A percentile compares a stretch with the other conserved stretches of the same genome.
Evolutionary conservation across 2,113 vertebrate genomes (phyloP).

Genomic region (Himantopus leucocephalus): DNA sequence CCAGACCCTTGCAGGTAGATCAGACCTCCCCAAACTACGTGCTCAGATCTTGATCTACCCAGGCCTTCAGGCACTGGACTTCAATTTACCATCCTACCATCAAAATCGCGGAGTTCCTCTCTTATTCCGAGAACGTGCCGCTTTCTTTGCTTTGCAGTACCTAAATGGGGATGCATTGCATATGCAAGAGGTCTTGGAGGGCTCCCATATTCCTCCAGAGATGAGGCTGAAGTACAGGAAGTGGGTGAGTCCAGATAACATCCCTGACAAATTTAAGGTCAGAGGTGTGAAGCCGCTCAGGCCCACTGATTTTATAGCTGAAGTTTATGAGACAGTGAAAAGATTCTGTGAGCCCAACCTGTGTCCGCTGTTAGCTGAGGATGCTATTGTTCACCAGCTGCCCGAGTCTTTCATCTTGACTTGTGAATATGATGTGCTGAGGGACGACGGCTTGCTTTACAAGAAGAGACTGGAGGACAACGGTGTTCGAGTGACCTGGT

Average conservation of each 20-base stretch:
- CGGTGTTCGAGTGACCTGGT: conserved; percentile 78
- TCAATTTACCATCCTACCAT: conserved; percentile 84
- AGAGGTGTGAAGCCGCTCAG: conserved; percentile 13
- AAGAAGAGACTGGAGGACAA: conserved; percentile 82
- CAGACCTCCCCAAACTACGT: conserved; percentile 75
- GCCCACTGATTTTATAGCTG: conserved; percentile 58
- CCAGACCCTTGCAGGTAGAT: conserved; percentile 70
- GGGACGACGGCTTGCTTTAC: conserved; percentile 82
- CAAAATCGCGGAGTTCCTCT: conserved; percentile 81
- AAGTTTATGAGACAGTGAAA: conserved; percentile 71
- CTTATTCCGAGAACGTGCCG: conserved; percentile 66
- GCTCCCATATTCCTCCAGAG: conserved; percentile 76
- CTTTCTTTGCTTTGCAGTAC: conserved; percentile 75
- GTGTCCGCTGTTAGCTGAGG: conserved; percentile 77
- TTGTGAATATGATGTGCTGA: conserved; percentile 81
- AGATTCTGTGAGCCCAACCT: conserved; percentile 52
- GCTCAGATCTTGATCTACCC: conserved; percentile 87
- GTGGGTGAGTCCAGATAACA: conserved; percentile 79
- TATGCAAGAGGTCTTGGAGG: conserved; percentile 70
- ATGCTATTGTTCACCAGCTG: conserved; percentile 67
- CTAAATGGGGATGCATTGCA: conserved; percentile 68
- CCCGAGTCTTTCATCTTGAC: conserved; percentile 81
- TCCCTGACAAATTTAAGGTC: conserved; percentile 74
- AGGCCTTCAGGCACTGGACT: conserved; percentile 79
- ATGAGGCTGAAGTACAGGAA: conserved; percentile 72